Conservation (phyloP, 2,797 vertebrate genomes). For the Melanotaenia parkinsoni region DNA sequence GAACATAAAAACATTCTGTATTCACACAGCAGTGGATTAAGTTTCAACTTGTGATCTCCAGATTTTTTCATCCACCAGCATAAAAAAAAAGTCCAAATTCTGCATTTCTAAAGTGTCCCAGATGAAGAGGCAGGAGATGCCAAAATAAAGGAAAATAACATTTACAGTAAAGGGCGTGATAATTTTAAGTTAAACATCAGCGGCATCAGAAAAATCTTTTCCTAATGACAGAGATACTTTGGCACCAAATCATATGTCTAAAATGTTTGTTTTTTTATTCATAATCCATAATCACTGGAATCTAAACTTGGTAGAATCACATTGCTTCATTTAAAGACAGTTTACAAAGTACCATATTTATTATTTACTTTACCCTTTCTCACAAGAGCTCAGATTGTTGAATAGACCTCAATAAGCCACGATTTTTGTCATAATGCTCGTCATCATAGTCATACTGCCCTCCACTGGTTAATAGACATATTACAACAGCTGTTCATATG, state of each 20-base stretch:
- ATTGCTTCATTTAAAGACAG: slow-evolving; percentile 47
- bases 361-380: slow-evolving; percentile 51
- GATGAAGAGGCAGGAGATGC: neutral
- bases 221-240: neutral
- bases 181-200: neutral
- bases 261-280: neutral
- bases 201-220: neutral
- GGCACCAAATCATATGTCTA: neutral
- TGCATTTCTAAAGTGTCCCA: neutral
- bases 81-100: neutral
- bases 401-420: slow-evolving; percentile 48
- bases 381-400: slow-evolving; percentile 50
- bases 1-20: neutral
- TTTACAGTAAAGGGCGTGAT: neutral
- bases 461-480: slow-evolving; percentile 73
- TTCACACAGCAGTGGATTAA: neutral
- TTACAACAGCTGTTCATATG: slow-evolving; percentile 54
- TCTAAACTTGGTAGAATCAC: slow-evolving; percentile 25
- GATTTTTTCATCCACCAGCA: slow-evolving; percentile 8
- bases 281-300: slow-evolving; percentile 6
- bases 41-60: neutral
- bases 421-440: slow-evolving; percentile 35
- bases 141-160: neutral
- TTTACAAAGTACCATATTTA: slow-evolving; percentile 39
- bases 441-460: slow-evolving; percentile 85